Percentiles rank a stretch among this genome's conserved stretches.
Evolutionary conservation across 1,140 invertebrate species (phyloP).

Genomic region (Brachionus koreanus): DNA sequence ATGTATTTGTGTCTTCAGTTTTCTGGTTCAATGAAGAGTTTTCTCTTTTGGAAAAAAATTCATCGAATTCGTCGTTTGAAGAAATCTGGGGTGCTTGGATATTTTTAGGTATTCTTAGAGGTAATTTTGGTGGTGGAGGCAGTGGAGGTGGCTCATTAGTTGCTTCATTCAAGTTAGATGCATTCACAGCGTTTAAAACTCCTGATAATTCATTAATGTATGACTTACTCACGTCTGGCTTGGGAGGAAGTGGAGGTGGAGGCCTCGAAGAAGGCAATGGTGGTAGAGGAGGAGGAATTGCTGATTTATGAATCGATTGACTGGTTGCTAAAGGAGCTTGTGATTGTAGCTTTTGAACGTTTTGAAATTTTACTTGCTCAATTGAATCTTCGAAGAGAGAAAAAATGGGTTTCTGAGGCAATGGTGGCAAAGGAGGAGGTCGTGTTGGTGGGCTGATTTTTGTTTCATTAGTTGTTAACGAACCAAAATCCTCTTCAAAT

Average conservation of each 20-base stretch:
- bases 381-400: constrained; percentile 11
- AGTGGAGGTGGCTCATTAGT: background rate
- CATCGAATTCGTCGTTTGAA: background rate
- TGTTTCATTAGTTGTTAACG: background rate
- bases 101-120: background rate
- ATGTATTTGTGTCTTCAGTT: background rate
- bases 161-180: background rate
- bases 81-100: background rate
- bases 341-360: background rate
- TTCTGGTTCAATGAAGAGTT: background rate
- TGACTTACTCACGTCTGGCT: background rate
- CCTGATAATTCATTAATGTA: constrained; percentile 2
- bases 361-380: background rate
- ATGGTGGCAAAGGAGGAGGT: constrained; percentile 26
- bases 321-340: background rate
- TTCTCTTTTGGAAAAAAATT: background rate
- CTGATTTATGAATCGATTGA: background rate
- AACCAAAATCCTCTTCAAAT: background rate
- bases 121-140: constrained; percentile 26
- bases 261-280: background rate
- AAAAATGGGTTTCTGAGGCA: background rate
- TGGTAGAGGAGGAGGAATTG: background rate
- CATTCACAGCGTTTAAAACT: background rate
- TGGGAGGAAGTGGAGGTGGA: background rate
- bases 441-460: background rate